Evolutionary conservation across 1,140 invertebrate genomes (phyloP).

Genomic region (Caenorhabditis brenneri): DNA sequence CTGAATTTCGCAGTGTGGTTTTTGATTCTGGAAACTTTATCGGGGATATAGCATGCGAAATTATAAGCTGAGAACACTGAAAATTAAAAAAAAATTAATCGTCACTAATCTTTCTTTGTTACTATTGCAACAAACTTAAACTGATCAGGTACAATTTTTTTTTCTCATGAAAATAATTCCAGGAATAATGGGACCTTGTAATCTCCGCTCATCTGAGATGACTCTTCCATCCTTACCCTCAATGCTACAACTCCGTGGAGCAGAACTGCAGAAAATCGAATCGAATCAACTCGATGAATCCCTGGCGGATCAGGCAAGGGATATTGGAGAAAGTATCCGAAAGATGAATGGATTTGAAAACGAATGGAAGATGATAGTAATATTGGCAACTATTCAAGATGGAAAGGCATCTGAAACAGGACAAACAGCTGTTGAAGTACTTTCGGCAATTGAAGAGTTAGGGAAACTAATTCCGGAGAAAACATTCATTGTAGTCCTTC

Average conservation of each 20-base stretch:
- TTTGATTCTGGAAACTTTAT: too few relatives aligned
- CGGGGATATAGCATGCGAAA: too few relatives aligned
- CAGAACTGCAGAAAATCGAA: slow-evolving; percentile 35
- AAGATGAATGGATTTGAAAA: slow-evolving; percentile 34
- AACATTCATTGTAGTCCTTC: slow-evolving; percentile 46
- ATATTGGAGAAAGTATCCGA: slow-evolving; percentile 38
- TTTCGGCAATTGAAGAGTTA: slow-evolving; percentile 44
- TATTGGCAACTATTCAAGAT: slow-evolving; percentile 50
- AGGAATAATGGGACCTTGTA: slow-evolving; percentile 46
- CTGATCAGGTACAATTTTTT: too few relatives aligned
- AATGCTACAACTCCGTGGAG: slow-evolving; percentile 33
- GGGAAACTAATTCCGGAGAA: slow-evolving; percentile 16
- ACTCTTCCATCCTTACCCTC: slow-evolving; percentile 45
- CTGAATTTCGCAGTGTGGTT: too few relatives aligned
- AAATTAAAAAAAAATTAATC: too few relatives aligned
- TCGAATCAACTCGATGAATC: slow-evolving; percentile 42
- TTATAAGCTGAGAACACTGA: too few relatives aligned
- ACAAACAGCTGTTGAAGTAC: slow-evolving; percentile 51
- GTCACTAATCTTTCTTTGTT: too few relatives aligned
- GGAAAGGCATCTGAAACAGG: slow-evolving; percentile 54
- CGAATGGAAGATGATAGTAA: slow-evolving; percentile 51
- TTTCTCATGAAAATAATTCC: too few relatives aligned
- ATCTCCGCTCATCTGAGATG: slow-evolving; percentile 33
- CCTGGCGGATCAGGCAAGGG: slow-evolving; percentile 33
- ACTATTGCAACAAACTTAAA: too few relatives aligned